Conservation (phyloP, 2,113 vertebrate species). For the Vimba vimba region DNA sequence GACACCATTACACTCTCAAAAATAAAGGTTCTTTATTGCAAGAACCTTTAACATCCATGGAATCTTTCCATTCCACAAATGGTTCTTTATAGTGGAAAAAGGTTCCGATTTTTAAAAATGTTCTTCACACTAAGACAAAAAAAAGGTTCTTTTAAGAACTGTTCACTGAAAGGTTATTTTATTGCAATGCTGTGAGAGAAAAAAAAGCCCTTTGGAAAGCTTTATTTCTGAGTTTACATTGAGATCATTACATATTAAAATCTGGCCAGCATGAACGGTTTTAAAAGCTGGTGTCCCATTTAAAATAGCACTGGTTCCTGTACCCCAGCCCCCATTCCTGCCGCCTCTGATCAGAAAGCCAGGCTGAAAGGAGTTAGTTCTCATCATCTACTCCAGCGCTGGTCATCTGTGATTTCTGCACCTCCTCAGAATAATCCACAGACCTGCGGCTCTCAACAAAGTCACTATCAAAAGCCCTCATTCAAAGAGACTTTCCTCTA, state of each 20-base stretch:
- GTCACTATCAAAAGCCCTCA: conserved; percentile 6
- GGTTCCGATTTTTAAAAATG: too few relatives aligned
- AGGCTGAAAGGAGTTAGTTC: neutral
- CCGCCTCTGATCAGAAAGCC: neutral
- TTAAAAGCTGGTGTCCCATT: neutral
- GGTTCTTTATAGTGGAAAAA: too few relatives aligned
- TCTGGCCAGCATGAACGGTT: neutral
- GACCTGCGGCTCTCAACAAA: neutral
- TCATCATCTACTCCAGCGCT: neutral
- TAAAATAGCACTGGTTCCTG: neutral
- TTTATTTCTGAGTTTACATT: too few relatives aligned
- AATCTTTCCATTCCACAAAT: too few relatives aligned
- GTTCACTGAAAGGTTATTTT: too few relatives aligned
- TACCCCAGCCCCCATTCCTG: neutral
- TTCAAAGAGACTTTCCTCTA: neutral
- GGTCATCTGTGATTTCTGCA: conserved; percentile 45
- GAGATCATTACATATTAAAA: neutral
- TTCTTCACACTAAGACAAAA: too few relatives aligned
- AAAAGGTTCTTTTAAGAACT: too few relatives aligned
- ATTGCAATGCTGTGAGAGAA: too few relatives aligned
- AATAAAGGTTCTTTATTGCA: too few relatives aligned
- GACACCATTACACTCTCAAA: neutral
- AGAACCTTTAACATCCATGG: too few relatives aligned
- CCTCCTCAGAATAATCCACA: conserved; percentile 31
- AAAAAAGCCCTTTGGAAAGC: too few relatives aligned